These are phyloP conservation scores for Heteronetta atricapilla DNA, from an alignment of 2,113 vertebrate genomes.

Conservation along the genomic window DNA sequence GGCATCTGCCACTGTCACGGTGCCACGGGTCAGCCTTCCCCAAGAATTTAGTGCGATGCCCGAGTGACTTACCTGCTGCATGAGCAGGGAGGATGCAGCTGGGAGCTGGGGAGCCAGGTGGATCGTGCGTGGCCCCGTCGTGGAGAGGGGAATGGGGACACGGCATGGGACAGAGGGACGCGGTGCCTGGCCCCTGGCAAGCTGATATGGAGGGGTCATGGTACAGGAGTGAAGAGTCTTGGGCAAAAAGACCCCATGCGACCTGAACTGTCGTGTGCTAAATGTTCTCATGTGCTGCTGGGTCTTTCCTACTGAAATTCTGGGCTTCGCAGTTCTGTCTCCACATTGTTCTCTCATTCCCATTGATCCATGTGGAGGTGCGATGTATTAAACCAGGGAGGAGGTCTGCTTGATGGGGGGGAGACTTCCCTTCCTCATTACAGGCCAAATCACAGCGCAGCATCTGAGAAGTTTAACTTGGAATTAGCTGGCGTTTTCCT, in stretches of 20 bases:
- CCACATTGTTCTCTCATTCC: neutral
- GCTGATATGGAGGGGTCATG: accelerated
- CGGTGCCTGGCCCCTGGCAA: neutral
- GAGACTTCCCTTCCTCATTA: neutral
- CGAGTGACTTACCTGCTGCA: neutral
- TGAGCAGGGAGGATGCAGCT: neutral
- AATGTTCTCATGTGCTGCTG: neutral
- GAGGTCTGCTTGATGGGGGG: neutral
- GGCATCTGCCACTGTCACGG: slow-evolving; percentile 47
- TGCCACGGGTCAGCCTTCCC: slow-evolving; percentile 15
- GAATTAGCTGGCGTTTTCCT: slow-evolving; percentile 55
- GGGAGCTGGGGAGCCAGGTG: neutral
- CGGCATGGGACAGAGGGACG: neutral
- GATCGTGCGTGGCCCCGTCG: neutral
- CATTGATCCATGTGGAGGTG: neutral
- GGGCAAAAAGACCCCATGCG: neutral
- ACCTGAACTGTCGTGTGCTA: neutral
- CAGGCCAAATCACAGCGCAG: neutral
- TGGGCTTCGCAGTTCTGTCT: neutral
- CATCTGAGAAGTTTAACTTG: slow-evolving; percentile 5
- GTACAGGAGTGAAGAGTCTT: neutral
- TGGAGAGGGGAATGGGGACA: neutral
- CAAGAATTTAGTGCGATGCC: neutral
- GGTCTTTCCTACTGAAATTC: neutral
- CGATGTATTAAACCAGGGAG: neutral